A percentile compares a stretch with the other conserved stretches of the same genome.
These are phyloP conservation scores for Chaetogeoica ovagalla DNA, from an alignment of 2,888 invertebrate species.

Conservation along the genomic window DNA sequence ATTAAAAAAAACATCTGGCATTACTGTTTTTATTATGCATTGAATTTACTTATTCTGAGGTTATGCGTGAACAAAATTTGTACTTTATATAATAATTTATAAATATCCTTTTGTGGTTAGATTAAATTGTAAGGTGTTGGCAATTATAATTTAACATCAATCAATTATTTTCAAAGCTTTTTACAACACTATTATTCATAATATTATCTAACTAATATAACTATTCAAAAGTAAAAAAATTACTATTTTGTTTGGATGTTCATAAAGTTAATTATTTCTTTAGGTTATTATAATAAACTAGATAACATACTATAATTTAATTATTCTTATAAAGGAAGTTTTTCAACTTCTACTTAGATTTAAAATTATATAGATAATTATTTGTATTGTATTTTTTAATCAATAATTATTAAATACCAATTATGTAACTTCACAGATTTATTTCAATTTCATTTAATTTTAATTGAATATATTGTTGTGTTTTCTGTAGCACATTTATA, in stretches of 20 bases:
- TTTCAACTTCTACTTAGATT: constrained; percentile 28
- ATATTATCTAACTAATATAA: constrained; percentile 19
- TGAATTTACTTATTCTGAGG: constrained; percentile 26
- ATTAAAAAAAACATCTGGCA: constrained; percentile 10
- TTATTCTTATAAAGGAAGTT: constrained; percentile 7
- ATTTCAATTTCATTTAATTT: constrained; percentile 21
- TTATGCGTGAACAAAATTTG: constrained; percentile 21
- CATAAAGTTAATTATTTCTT: constrained; percentile 26
- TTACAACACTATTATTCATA: constrained; percentile 35
- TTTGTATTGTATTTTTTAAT: constrained; percentile 19
- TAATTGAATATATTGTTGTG: constrained; percentile 23
- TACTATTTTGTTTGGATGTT: constrained; percentile 25
- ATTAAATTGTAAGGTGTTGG: constrained; percentile 46
- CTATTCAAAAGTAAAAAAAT: constrained; percentile 21
- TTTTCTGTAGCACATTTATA: constrained; percentile 35
- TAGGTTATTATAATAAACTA: constrained; percentile 24
- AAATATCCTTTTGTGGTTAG: constrained; percentile 26
- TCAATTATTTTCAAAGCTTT: constrained; percentile 27
- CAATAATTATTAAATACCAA: background rate
- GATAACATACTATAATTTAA: background rate
- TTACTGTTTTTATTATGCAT: constrained; percentile 34
- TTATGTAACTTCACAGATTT: constrained; percentile 3
- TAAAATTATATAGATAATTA: constrained; percentile 29
- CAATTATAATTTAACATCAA: constrained; percentile 30
- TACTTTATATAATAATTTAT: constrained; percentile 10